A percentile compares a stretch with the other conserved stretches of the same genome.
phyloP scores from a whole-genome alignment of 2,797 vertebrate species.

The Syndactyla subalaris region DNA sequence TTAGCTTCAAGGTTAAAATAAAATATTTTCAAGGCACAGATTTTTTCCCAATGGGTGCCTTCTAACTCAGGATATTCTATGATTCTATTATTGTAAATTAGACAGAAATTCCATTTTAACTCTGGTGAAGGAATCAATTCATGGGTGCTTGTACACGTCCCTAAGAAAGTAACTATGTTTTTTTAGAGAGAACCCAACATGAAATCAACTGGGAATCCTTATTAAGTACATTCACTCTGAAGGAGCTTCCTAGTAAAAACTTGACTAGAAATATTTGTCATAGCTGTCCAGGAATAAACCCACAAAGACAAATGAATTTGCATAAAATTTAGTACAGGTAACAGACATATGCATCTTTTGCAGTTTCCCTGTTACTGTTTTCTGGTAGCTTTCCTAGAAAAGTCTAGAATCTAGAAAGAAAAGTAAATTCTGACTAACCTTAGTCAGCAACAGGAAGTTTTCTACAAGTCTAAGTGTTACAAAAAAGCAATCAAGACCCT shows the following conservation, averaged over 20 bases:
- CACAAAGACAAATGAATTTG: neutral
- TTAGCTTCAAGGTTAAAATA: neutral
- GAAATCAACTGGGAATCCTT: neutral
- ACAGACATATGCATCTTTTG: conserved; percentile 20
- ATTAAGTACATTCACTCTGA: neutral
- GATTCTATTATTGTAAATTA: neutral
- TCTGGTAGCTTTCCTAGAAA: conserved; percentile 13
- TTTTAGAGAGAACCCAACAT: neutral
- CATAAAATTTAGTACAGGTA: conserved; percentile 42
- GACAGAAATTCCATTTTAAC: neutral
- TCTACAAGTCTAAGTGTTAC: neutral
- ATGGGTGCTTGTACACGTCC: neutral
- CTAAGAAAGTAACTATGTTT: neutral
- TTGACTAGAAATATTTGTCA: neutral
- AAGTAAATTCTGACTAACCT: conserved; percentile 10
- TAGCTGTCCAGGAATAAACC: neutral
- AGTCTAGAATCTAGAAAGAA: neutral
- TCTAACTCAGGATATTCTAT: neutral
- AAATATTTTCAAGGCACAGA: neutral
- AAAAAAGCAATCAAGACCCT: neutral
- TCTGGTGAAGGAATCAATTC: neutral
- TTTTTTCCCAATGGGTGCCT: neutral
- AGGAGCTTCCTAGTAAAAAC: neutral
- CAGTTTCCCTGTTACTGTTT: conserved; percentile 15
- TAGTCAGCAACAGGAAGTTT: conserved; percentile 15